Evolutionary conservation across 2,113 vertebrate genomes (phyloP).

Genomic region (Cisticola juncidis): DNA sequence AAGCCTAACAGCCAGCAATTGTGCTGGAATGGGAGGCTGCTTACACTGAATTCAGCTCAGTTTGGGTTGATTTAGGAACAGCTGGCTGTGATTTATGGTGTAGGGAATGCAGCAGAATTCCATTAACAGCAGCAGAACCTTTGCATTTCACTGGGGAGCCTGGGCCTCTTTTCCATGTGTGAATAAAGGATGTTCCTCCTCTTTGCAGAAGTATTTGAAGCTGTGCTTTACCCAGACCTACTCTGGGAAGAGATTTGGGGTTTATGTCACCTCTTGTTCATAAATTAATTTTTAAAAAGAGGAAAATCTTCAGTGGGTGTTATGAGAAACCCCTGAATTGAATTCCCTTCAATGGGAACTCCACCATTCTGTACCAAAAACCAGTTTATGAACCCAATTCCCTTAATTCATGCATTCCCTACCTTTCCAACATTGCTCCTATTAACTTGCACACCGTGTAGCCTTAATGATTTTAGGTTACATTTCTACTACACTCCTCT

Average conservation of each 20-base stretch:
- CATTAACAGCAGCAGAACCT: background rate
- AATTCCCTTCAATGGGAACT: background rate
- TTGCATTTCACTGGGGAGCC: background rate
- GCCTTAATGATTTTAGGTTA: constrained; percentile 29
- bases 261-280: background rate
- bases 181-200: background rate
- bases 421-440: background rate
- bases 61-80: background rate
- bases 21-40: background rate
- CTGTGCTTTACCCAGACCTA: background rate
- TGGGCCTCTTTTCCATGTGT: background rate
- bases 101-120: background rate
- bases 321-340: background rate
- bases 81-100: background rate
- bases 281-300: background rate
- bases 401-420: background rate
- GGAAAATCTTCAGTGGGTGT: background rate
- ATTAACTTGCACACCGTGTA: constrained; percentile 13
- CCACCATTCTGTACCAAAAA: background rate
- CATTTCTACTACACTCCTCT: constrained; percentile 10
- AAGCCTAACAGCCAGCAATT: background rate
- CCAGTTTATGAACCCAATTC: background rate
- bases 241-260: background rate
- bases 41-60: background rate
- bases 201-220: background rate